Percentiles rank a stretch among this genome's conserved stretches.
Evolutionary conservation across 1,140 invertebrate species (phyloP).

Genomic region (Ruditapes philippinarum): DNA sequence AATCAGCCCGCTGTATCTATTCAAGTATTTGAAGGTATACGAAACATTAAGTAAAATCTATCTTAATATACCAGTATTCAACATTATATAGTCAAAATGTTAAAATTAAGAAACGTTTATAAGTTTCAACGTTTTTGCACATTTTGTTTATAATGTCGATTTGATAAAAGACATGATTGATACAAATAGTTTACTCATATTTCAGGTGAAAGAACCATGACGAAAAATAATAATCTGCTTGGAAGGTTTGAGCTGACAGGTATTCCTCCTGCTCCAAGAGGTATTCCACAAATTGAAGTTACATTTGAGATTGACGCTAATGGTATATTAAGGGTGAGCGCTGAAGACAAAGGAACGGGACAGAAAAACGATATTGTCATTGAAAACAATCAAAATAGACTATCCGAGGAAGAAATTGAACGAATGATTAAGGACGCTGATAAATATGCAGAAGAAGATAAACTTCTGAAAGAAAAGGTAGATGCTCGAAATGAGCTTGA

Average conservation of each 20-base stretch:
- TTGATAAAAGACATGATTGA: no score
- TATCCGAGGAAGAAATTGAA: slow-evolving; percentile 99
- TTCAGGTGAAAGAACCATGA: slow-evolving; percentile 98
- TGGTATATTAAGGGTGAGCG: slow-evolving; percentile 97
- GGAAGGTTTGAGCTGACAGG: slow-evolving; percentile 99
- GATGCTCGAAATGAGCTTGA: slow-evolving; percentile 96
- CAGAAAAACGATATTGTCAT: slow-evolving; percentile 99
- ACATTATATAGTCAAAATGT: no score
- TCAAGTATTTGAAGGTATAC: slow-evolving; percentile 96
- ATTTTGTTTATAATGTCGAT: no score
- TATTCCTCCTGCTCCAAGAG: slow-evolving; percentile 98
- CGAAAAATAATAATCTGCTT: slow-evolving; percentile 99
- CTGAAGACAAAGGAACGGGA: slow-evolving; percentile 99
- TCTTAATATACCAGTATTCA: not conserved
- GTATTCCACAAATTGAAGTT: slow-evolving; percentile 99
- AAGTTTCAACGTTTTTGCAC: no score
- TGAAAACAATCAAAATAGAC: slow-evolving; percentile 98
- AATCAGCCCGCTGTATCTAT: slow-evolving; percentile 99
- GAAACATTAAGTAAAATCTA: no score
- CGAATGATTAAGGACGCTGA: slow-evolving; percentile 99
- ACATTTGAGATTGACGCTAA: slow-evolving; percentile 99
- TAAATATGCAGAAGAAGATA: slow-evolving; percentile 99
- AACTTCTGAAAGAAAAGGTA: slow-evolving; percentile 96
- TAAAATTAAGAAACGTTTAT: no score
- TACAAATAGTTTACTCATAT: not conserved